These are phyloP conservation scores for Holothuria scabra DNA, from an alignment of 53 echinoderm and acorn worm genomes.

Conservation along the genomic window DNA sequence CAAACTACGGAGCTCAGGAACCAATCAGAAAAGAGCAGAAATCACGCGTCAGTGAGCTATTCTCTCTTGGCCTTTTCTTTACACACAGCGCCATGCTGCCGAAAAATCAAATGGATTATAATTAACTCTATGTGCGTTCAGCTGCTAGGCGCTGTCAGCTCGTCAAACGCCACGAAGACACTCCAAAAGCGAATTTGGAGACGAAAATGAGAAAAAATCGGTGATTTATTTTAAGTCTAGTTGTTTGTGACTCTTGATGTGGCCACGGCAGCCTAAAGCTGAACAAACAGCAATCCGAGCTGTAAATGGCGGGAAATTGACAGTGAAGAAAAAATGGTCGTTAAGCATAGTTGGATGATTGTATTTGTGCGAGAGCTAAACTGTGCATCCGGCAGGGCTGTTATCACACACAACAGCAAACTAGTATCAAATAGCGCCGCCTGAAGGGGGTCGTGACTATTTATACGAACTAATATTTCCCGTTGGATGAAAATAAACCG, in stretches of 20 bases:
- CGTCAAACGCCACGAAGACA: slow-evolving; percentile 25
- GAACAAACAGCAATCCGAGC: slow-evolving; percentile 61
- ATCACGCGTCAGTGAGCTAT: not conserved
- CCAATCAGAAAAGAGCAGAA: slow-evolving; percentile 42
- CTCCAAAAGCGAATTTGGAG: slow-evolving; percentile 36
- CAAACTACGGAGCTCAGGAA: slow-evolving; percentile 10
- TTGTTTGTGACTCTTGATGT: slow-evolving; percentile 77
- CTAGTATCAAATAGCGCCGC: slow-evolving; percentile 42
- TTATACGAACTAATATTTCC: not conserved
- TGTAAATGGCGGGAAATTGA: slow-evolving; percentile 43
- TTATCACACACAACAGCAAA: slow-evolving; percentile 31
- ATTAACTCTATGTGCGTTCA: slow-evolving; percentile 87
- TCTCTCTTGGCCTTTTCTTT: slow-evolving; percentile 19
- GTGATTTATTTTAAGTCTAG: slow-evolving; percentile 67
- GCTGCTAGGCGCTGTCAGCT: slow-evolving; percentile 62
- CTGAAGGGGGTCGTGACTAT: slow-evolving; percentile 23
- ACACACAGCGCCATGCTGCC: slow-evolving; percentile 22
- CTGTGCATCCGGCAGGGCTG: not conserved
- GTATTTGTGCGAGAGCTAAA: slow-evolving; percentile 24
- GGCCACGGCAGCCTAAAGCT: slow-evolving; percentile 64
- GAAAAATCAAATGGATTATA: slow-evolving; percentile 90
- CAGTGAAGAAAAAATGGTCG: slow-evolving; percentile 41
- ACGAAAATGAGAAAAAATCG: slow-evolving; percentile 40
- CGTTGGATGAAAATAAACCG: not conserved
- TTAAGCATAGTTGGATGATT: slow-evolving; percentile 32